phyloP scores from a whole-genome alignment of 2,888 invertebrate species.

The Drosophila colorata region DNA sequence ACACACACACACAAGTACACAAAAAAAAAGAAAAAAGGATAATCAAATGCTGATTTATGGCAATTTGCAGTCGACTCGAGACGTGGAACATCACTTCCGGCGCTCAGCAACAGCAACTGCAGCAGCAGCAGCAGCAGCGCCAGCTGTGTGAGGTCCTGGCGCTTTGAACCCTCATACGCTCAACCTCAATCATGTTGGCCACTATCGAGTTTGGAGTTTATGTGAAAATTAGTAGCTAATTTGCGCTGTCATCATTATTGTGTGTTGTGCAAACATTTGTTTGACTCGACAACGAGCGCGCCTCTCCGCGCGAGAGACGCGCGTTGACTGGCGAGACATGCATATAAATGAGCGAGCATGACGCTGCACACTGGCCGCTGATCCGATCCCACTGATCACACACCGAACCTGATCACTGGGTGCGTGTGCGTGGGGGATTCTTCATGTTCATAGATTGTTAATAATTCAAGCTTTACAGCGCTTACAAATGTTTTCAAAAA shows the following conservation, averaged over 20 bases:
- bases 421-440: not conserved
- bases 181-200: conserved; percentile 8
- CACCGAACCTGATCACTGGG: conserved; percentile 6
- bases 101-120: conserved; percentile 13
- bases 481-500: conserved; percentile 19
- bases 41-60: conserved; percentile 80
- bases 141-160: conserved; percentile 80
- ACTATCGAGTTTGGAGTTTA: conserved; percentile 28
- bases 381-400: conserved; percentile 1
- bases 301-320: conserved; percentile 7
- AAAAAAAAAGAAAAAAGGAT: conserved; percentile 50
- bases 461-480: conserved; percentile 27
- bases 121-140: conserved; percentile 55
- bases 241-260: conserved; percentile 80
- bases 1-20: conserved; percentile 9
- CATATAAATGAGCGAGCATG: conserved; percentile 54
- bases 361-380: conserved; percentile 37
- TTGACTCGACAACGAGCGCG: conserved; percentile 40
- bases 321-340: conserved; percentile 31
- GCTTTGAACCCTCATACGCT: conserved; percentile 52
- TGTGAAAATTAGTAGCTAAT: conserved; percentile 79
- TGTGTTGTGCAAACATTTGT: conserved; percentile 80
- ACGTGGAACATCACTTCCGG: conserved; percentile 53
- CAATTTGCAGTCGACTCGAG: conserved; percentile 58
- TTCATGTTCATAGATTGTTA: conserved; percentile 40